These are phyloP conservation scores for Semotilus atromaculatus DNA, from an alignment of 2,797 vertebrate genomes.

Conservation along the genomic window DNA sequence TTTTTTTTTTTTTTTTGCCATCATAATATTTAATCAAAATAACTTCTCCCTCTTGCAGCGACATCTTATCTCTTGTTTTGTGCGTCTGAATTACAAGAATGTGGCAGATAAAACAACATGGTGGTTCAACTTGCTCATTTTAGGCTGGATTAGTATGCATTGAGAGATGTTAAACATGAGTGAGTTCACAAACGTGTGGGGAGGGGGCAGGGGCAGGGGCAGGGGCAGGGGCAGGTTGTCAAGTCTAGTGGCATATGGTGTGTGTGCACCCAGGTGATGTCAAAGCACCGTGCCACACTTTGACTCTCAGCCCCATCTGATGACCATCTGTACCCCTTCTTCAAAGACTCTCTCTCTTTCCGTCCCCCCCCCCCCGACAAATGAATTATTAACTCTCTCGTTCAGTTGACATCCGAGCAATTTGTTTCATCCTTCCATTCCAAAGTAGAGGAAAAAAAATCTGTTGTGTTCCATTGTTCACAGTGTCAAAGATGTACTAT, in stretches of 20 bases:
- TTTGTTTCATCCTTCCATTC: constrained; percentile 70
- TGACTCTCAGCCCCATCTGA: constrained; percentile 69
- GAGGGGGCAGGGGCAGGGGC: constrained; percentile 56
- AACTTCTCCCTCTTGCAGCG: too few species aligned
- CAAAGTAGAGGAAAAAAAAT: constrained; percentile 60
- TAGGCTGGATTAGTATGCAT: constrained; percentile 32
- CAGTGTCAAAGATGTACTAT: constrained; percentile 71
- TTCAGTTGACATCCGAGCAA: constrained; percentile 72
- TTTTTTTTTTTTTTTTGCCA: too few species aligned
- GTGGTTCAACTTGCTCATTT: constrained; percentile 2
- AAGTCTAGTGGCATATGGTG: constrained; percentile 77
- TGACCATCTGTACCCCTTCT: constrained; percentile 80
- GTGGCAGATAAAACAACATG: not conserved
- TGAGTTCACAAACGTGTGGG: constrained; percentile 36
- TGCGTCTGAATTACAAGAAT: not conserved
- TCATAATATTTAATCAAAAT: too few species aligned
- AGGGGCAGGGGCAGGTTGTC: constrained; percentile 65
- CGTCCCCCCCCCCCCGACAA: constrained; percentile 63
- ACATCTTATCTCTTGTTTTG: not conserved
- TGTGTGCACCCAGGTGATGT: constrained; percentile 75
- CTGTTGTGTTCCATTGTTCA: not conserved
- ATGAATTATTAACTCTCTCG: constrained; percentile 78
- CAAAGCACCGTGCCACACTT: constrained; percentile 63
- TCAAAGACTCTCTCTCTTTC: constrained; percentile 74
- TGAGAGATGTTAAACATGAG: constrained; percentile 44